Conservation (phyloP, 2,113 vertebrate genomes). For the Erythrocercus mccallii region DNA sequence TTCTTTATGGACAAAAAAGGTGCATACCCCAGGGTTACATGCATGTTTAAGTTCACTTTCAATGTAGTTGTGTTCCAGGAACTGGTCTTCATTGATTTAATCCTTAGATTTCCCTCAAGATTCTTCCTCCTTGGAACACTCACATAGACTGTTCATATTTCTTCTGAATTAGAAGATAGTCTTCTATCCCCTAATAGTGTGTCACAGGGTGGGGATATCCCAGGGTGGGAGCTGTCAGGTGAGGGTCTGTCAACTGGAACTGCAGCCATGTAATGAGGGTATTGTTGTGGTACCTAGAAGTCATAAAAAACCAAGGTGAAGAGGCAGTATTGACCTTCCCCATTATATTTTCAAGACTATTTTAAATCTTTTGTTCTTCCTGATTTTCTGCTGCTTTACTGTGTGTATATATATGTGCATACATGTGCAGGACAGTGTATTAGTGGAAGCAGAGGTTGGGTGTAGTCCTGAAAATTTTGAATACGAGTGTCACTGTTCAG, state of each 20-base stretch:
- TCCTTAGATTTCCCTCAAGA: not conserved
- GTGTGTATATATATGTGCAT: rapidly evolving
- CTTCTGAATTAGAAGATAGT: not conserved
- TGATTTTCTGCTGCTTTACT: not conserved
- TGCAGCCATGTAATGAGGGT: not conserved
- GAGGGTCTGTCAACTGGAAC: rapidly evolving
- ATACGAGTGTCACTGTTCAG: not conserved
- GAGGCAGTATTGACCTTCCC: not conserved
- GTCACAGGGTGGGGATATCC: not conserved
- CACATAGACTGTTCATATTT: not conserved
- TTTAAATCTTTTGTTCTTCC: not conserved
- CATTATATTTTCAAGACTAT: not conserved
- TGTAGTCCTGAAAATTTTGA: not conserved
- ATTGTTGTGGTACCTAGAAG: not conserved
- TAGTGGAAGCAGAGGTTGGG: not conserved
- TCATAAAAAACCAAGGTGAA: not conserved
- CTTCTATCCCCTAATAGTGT: too few species aligned
- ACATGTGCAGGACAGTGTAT: rapidly evolving
- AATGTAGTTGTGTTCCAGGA: not conserved
- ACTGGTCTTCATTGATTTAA: not conserved
- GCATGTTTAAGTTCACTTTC: not conserved
- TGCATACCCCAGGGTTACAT: not conserved
- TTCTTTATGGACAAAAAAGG: not conserved
- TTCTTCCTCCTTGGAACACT: not conserved
- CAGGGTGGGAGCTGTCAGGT: not conserved